Evolutionary conservation across 2,888 invertebrate species (phyloP).

Genomic region (Gonocerus acuteangulatus): DNA sequence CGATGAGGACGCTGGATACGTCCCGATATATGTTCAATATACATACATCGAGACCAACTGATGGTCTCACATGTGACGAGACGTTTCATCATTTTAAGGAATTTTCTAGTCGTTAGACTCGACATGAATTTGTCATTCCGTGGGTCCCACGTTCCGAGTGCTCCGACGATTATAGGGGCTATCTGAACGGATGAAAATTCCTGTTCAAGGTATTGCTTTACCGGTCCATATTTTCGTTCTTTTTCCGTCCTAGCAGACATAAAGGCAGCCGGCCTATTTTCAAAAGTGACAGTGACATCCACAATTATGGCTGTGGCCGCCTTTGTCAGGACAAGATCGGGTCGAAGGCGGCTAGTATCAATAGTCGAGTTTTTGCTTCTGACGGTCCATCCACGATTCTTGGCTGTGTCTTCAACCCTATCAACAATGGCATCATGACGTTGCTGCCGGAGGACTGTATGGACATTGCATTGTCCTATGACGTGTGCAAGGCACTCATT

Average conservation of each 20-base stretch:
- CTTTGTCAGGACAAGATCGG: neutral
- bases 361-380: neutral
- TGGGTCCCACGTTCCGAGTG: neutral
- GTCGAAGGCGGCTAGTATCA: constrained; percentile 3
- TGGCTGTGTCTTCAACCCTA: neutral
- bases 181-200: neutral
- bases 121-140: neutral
- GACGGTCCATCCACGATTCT: neutral
- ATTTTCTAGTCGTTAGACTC: neutral
- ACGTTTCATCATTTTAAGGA: too few species aligned
- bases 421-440: constrained; percentile 13
- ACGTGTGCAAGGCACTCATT: constrained; percentile 8
- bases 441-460: neutral
- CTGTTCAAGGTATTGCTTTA: neutral
- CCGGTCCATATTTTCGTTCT: constrained; percentile 1
- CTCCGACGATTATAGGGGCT: constrained; percentile 9
- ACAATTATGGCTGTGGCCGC: neutral
- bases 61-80: too few species aligned
- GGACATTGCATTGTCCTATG: constrained; percentile 16
- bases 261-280: constrained; percentile 3
- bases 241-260: constrained; percentile 6
- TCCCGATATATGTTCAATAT: too few species aligned
- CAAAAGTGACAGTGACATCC: constrained; percentile 20
- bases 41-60: too few species aligned
- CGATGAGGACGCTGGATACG: too few species aligned